Conservation (phyloP, 2,888 invertebrate genomes). For the Microdon myrmicae region DNA sequence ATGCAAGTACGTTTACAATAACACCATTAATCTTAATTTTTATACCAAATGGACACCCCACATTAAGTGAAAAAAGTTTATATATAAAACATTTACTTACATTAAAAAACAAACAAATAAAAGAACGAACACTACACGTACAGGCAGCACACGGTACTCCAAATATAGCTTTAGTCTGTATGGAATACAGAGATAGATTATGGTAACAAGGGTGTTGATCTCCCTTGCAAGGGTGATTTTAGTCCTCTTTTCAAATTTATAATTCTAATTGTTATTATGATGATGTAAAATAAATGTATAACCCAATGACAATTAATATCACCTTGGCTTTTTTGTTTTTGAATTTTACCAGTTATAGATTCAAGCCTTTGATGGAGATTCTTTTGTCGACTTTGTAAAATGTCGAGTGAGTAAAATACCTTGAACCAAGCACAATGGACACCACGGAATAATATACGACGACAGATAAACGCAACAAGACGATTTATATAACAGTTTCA, state of each 20-base stretch:
- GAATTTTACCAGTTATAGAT: too few relatives aligned
- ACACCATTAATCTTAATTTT: too few relatives aligned
- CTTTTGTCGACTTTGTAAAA: too few relatives aligned
- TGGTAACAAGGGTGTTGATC: conserved; percentile 30
- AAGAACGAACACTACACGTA: conserved; percentile 18
- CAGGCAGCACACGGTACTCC: conserved; percentile 21
- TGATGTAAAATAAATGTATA: conserved; percentile 1
- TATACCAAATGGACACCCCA: conserved; percentile 16
- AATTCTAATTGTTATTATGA: too few relatives aligned
- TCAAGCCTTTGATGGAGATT: too few relatives aligned
- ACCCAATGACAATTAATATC: conserved; percentile 14
- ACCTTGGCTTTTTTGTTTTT: too few relatives aligned
- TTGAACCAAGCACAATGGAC: too few relatives aligned
- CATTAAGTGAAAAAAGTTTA: conserved; percentile 12
- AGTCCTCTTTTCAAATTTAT: too few relatives aligned
- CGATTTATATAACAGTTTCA: conserved; percentile 8
- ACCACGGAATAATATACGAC: too few relatives aligned
- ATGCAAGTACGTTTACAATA: conserved; percentile 53
- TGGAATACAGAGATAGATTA: conserved; percentile 21
- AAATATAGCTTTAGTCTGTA: conserved; percentile 7
- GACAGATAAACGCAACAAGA: conserved; percentile 43
- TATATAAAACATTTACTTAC: conserved; percentile 45
- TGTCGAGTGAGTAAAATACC: too few relatives aligned
- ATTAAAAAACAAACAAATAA: conserved; percentile 38
- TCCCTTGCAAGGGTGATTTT: too few relatives aligned